These are phyloP conservation scores for Chauna torquata DNA, from an alignment of 2,113 vertebrate species.

Conservation along the genomic window DNA sequence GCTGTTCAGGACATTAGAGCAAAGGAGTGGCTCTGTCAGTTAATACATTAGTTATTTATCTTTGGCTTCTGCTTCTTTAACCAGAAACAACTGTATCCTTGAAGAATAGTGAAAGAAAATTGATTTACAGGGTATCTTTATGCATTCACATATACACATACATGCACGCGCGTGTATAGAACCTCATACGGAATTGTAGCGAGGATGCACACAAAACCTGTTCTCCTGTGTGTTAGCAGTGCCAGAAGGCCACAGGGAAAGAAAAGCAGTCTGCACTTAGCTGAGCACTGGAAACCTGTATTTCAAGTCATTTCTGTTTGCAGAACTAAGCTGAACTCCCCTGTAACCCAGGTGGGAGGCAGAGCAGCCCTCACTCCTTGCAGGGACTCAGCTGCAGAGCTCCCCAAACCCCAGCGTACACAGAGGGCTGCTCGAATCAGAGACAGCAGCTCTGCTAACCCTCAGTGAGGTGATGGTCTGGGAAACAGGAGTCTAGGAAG, in stretches of 20 bases:
- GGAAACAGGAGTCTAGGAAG: background rate
- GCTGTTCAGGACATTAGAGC: background rate
- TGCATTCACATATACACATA: accelerated
- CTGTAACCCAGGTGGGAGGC: conserved; percentile 35
- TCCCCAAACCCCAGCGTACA: accelerated
- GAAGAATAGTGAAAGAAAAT: background rate
- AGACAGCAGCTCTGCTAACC: background rate
- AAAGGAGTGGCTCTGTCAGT: background rate
- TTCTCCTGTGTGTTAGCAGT: background rate
- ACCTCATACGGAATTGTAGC: background rate
- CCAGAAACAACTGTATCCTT: background rate
- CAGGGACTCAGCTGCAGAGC: background rate
- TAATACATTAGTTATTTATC: background rate
- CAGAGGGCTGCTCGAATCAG: background rate
- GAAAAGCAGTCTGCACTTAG: conserved; percentile 10
- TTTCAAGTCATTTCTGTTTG: conserved; percentile 64
- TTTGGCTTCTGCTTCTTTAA: background rate
- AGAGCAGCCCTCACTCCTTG: background rate
- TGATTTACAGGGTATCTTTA: background rate
- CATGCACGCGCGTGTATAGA: background rate
- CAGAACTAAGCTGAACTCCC: conserved; percentile 37
- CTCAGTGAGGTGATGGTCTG: background rate
- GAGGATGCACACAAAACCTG: background rate
- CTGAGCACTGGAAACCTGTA: conserved; percentile 22
- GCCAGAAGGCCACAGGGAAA: conserved; percentile 44